These are phyloP conservation scores for Mythimna albipuncta DNA, from an alignment of 2,888 invertebrate genomes.

Conservation along the genomic window DNA sequence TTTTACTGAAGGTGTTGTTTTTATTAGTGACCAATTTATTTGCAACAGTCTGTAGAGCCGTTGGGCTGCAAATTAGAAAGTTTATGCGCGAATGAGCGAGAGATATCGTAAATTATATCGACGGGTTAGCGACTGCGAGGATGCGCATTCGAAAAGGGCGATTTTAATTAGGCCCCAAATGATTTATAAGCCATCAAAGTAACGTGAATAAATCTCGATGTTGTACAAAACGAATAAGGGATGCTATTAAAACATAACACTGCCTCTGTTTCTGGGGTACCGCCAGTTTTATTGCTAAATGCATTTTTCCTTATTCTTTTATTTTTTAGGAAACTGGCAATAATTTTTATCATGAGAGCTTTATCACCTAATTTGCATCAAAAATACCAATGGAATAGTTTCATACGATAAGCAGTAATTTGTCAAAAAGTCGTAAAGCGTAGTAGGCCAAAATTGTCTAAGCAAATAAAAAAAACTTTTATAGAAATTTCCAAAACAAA, in stretches of 20 bases:
- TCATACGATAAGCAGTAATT: background rate
- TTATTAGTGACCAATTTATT: conserved; percentile 84
- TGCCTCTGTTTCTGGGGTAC: conserved; percentile 55
- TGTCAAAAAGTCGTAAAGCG: background rate
- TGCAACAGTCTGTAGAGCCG: conserved; percentile 76
- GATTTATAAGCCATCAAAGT: conserved; percentile 86
- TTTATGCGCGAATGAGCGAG: conserved; percentile 83
- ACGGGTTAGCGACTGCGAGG: conserved; percentile 79
- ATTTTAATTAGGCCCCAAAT: conserved; percentile 86
- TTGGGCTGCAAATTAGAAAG: conserved; percentile 87
- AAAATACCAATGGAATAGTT: background rate
- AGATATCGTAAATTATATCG: conserved; percentile 88
- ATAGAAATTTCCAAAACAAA: background rate
- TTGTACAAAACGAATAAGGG: conserved; percentile 64
- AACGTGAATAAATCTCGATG: conserved; percentile 78
- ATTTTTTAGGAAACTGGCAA: conserved; percentile 17
- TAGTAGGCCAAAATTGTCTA: background rate
- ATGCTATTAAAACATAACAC: conserved; percentile 50
- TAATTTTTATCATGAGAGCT: background rate
- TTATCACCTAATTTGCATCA: background rate
- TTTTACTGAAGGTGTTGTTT: conserved; percentile 83
- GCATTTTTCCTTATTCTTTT: conserved; percentile 22
- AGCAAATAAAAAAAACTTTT: background rate
- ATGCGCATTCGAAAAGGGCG: conserved; percentile 77
- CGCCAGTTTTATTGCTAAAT: conserved; percentile 54